These are phyloP conservation scores for Drosophila pseudoobscura DNA, from an alignment of 1,140 invertebrate species.

Conservation along the genomic window DNA sequence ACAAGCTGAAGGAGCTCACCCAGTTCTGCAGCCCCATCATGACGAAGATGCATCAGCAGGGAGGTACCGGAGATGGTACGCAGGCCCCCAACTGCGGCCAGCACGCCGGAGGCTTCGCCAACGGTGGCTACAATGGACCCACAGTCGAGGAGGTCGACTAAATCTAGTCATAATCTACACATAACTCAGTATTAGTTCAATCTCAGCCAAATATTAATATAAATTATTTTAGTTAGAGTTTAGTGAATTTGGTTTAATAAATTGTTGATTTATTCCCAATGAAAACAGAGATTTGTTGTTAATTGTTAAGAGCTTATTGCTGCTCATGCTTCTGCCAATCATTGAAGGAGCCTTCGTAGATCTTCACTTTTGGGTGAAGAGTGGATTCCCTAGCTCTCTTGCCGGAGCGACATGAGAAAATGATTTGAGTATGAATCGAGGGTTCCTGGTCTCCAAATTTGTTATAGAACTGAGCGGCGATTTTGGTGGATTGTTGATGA, in stretches of 20 bases:
- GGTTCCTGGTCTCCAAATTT: slow-evolving; percentile 85
- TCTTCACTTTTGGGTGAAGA: slow-evolving; percentile 84
- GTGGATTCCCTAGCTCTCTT: too few relatives aligned
- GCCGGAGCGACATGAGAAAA: slow-evolving; percentile 87
- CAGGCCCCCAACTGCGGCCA: slow-evolving; percentile 81
- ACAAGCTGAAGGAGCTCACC: slow-evolving; percentile 85
- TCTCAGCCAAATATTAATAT: slow-evolving; percentile 17
- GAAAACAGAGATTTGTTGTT: background rate
- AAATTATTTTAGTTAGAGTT: slow-evolving; percentile 1
- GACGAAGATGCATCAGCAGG: slow-evolving; percentile 84
- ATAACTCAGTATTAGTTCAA: background rate
- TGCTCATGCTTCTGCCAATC: slow-evolving; percentile 84
- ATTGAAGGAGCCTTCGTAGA: slow-evolving; percentile 77
- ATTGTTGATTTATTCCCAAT: background rate
- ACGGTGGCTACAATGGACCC: slow-evolving; percentile 83
- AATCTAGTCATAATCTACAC: slow-evolving; percentile 30
- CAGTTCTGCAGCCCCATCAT: slow-evolving; percentile 85
- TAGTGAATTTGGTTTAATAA: slow-evolving; percentile 28
- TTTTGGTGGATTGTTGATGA: slow-evolving; percentile 87
- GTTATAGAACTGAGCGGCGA: slow-evolving; percentile 82
- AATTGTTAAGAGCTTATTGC: background rate
- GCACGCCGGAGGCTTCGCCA: slow-evolving; percentile 83
- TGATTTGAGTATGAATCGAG: slow-evolving; percentile 84
- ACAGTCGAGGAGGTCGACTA: slow-evolving; percentile 91
- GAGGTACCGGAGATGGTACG: slow-evolving; percentile 64